phyloP scores from a whole-genome alignment of 2,888 invertebrate genomes.

The Emmelina monodactyla region DNA sequence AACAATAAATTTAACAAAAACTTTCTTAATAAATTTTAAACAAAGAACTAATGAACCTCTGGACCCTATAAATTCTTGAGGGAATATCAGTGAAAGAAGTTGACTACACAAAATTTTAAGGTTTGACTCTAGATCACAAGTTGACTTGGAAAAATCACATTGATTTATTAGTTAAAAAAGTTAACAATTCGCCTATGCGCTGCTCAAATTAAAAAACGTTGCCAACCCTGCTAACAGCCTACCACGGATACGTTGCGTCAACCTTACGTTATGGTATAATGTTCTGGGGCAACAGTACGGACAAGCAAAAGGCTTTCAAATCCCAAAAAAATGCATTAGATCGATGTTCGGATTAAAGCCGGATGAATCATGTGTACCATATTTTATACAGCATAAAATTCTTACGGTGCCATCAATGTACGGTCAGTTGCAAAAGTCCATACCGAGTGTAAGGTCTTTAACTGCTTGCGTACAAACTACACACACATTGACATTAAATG shows the following conservation, averaged over 20 bases:
- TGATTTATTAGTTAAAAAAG: conserved; percentile 3
- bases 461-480: no score
- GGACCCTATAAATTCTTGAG: background rate
- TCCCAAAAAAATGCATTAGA: conserved; percentile 6
- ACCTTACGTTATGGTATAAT: conserved; percentile 8
- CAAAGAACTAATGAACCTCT: background rate
- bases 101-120: conserved; percentile 5
- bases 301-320: conserved; percentile 1
- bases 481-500: no score
- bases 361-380: conserved; percentile 4
- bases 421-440: no score
- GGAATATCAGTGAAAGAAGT: background rate
- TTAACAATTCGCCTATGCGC: conserved; percentile 3
- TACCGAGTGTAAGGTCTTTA: no score
- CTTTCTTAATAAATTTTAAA: conserved; percentile 4
- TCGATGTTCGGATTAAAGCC: conserved; percentile 5
- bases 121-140: conserved; percentile 5
- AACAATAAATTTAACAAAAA: conserved; percentile 5
- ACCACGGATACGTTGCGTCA: conserved; percentile 3
- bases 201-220: background rate
- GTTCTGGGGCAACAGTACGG: conserved; percentile 8
- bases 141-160: conserved; percentile 7
- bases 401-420: conserved; percentile 6
- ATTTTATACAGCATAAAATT: conserved; percentile 4
- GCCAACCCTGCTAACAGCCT: background rate